phyloP scores from a whole-genome alignment of 2,888 invertebrate genomes.

The Theodoxus fluviatilis region DNA sequence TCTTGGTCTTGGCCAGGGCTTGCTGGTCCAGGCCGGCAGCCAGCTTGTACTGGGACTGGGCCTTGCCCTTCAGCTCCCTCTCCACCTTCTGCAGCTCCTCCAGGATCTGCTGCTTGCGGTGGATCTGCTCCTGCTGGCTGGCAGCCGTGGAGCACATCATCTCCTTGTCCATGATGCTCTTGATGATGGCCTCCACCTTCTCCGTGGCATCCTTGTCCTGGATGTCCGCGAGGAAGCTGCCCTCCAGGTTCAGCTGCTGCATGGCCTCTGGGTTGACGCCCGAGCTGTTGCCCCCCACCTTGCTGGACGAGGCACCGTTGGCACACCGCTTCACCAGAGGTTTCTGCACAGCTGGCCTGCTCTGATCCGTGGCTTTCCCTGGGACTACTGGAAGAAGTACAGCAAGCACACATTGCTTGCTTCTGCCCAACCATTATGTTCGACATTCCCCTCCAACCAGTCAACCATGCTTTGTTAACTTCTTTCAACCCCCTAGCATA shows the following conservation, averaged over 20 bases:
- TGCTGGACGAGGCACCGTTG: slow-evolving; percentile 31
- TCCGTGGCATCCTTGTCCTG: slow-evolving; percentile 61
- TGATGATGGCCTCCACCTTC: slow-evolving; percentile 64
- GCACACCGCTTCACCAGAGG: slow-evolving; percentile 41
- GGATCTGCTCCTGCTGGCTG: slow-evolving; percentile 71
- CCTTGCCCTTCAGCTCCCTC: slow-evolving; percentile 74
- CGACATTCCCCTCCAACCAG: no score
- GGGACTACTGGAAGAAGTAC: no score
- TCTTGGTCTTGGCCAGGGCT: slow-evolving; percentile 37
- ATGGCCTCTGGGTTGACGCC: no score
- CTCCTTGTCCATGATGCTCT: slow-evolving; percentile 64
- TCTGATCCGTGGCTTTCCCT: slow-evolving; percentile 42
- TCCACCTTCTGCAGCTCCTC: slow-evolving; percentile 78
- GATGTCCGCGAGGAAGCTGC: slow-evolving; percentile 35
- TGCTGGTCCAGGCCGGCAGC: slow-evolving; percentile 34
- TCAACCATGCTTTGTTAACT: no score
- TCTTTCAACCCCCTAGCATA: no score
- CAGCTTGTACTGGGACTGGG: slow-evolving; percentile 61
- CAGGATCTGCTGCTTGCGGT: slow-evolving; percentile 74
- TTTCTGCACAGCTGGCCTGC: slow-evolving; percentile 53
- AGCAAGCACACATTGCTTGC: no score
- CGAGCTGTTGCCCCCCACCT: no score
- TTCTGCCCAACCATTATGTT: no score
- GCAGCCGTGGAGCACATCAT: slow-evolving; percentile 49
- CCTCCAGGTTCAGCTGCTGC: slow-evolving; percentile 33